Base-by-base conservation (phyloP, 2,113 vertebrate species). In the Larimichthys crocea region DNA sequence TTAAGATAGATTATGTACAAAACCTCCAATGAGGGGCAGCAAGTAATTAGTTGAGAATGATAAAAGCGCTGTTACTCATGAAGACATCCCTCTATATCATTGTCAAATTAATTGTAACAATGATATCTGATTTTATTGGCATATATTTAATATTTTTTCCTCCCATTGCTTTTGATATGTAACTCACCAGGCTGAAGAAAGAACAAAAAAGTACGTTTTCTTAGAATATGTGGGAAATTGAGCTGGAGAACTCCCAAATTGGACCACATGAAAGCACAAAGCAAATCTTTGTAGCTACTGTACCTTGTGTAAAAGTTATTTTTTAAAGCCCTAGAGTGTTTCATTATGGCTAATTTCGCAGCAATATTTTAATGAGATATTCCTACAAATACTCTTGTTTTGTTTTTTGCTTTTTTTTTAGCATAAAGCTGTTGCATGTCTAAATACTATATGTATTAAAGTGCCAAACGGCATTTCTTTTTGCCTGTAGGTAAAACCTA, bases 401-500 rank as follows among this genome's bases (percentile, higher is more conserved):
- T 79, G n/a, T 79, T 84, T 76, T 79, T 62, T 64, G 31, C 50
- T 6, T 35, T 5, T 7, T 35, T 5, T 35, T 35, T 35, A 12
- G 15, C 53, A 26, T 57, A 73, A 62, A 80, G 80, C 53, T 69
- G 68, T 76, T 87, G 71, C 79, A 75, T 70, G 82, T 83, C 15
- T 77, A 65, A 86, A 86, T 83, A 74, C 66, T 77, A 53, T 74
- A 62, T 86, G 20, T 80, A 66, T 50, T 29, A 17, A 35, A 44
- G 63, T 74, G 83, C 67, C 53, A 80, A 68, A 61, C 76, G 57
- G 60, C 31, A 77, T 92, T 91, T 88, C 29, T 66, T 69, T 78
- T 68, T 60, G 82, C 87, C 84, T 82, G 50, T 66, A 90, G 87
- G 65, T 92, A 83, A 80, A 90, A 84, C 79, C 80, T 76, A 77